These are phyloP conservation scores for Dryobates pubescens DNA, from an alignment of 2,797 vertebrate genomes.

Conservation along the genomic window DNA sequence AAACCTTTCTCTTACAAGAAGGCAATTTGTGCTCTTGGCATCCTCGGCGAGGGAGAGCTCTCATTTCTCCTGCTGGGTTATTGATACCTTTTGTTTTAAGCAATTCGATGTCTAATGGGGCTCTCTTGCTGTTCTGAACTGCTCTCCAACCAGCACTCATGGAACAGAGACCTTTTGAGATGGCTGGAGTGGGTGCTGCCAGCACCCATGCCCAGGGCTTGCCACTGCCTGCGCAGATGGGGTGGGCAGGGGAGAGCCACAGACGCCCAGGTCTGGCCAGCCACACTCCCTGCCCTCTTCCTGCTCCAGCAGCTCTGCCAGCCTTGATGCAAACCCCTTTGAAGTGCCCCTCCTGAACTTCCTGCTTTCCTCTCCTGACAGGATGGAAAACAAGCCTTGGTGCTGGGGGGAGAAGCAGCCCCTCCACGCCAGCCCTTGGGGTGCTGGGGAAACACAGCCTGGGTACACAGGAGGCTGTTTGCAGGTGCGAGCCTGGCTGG, in stretches of 20 bases:
- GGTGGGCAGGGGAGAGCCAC: background rate
- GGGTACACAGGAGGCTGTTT: background rate
- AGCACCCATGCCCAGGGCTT: background rate
- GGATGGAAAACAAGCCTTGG: constrained; percentile 4
- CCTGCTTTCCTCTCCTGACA: background rate
- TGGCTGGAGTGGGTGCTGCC: background rate
- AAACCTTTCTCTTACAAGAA: constrained; percentile 62
- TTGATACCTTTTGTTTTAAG: constrained; percentile 53
- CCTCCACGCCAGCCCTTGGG: background rate
- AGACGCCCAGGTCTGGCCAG: fast-evolving
- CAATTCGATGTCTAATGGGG: background rate
- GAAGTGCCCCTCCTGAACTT: background rate
- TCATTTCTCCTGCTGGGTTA: constrained; percentile 32
- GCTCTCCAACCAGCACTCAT: fast-evolving
- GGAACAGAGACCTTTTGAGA: background rate
- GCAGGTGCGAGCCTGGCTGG: constrained; percentile 41
- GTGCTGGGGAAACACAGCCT: background rate
- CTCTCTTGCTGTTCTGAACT: background rate
- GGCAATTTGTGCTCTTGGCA: constrained; percentile 63
- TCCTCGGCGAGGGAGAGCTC: background rate
- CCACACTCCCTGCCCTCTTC: background rate
- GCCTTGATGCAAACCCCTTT: background rate
- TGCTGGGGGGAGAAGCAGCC: background rate
- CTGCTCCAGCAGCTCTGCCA: background rate
- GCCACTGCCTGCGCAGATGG: background rate